Evolutionary conservation across 2,797 vertebrate species (phyloP).

Genomic region (Cetoscarus ocellatus): DNA sequence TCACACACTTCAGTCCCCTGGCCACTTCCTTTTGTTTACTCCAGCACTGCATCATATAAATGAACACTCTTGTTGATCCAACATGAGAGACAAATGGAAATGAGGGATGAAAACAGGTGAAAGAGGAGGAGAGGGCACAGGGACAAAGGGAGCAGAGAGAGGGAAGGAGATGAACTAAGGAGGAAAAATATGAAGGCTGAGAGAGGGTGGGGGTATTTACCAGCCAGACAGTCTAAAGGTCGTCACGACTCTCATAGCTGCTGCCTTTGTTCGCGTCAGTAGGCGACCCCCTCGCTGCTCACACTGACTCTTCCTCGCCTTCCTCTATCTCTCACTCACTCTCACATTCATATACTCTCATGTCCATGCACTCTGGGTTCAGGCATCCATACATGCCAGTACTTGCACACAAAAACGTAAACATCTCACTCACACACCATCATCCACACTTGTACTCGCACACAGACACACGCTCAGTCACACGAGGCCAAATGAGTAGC

Average conservation of each 20-base stretch:
- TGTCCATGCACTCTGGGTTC: neutral
- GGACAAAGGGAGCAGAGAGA: conserved; percentile 4
- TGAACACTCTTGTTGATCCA: conserved; percentile 19
- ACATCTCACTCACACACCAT: conserved; percentile 27
- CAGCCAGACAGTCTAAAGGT: conserved; percentile 52
- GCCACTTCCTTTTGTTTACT: conserved; percentile 47
- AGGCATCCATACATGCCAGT: conserved; percentile 16
- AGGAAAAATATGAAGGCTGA: neutral
- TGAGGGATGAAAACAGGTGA: conserved; percentile 7
- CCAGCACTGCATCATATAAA: conserved; percentile 21
- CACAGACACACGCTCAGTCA: neutral
- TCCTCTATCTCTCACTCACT: conserved; percentile 5
- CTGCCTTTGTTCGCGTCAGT: conserved; percentile 66
- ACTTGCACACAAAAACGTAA: conserved; percentile 27
- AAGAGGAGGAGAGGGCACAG: neutral
- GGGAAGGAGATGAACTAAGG: conserved; percentile 10
- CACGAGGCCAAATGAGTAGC: conserved; percentile 55
- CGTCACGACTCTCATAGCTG: conserved; percentile 43
- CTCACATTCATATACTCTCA: conserved; percentile 24
- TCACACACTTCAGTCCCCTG: conserved; percentile 18
- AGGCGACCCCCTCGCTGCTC: conserved; percentile 31
- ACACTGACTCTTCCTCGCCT: conserved; percentile 1
- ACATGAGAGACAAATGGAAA: conserved; percentile 14
- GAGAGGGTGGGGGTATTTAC: conserved; percentile 24
- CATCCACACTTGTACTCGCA: conserved; percentile 1